Conservation (phyloP, 1,140 invertebrate species). For the Pantala flavescens region DNA sequence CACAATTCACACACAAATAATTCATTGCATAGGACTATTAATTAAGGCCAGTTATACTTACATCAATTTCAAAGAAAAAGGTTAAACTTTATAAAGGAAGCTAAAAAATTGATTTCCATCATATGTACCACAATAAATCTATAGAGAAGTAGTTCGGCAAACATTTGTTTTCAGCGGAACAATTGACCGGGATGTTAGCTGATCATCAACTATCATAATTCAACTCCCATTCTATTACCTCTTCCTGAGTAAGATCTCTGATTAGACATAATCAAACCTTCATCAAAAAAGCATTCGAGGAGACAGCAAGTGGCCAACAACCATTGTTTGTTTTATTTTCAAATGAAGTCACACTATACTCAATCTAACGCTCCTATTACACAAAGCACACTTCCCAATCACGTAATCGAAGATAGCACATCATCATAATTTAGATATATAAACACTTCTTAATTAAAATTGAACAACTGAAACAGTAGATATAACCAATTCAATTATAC, state of each 20-base stretch:
- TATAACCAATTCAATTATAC: neutral
- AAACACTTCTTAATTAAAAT: neutral
- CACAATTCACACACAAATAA: no score
- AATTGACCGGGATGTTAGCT: neutral
- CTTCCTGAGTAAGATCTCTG: neutral
- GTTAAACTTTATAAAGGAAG: no score
- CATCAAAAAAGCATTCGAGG: neutral
- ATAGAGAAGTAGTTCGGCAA: no score
- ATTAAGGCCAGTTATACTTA: no score
- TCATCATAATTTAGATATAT: neutral
- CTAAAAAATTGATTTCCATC: no score
- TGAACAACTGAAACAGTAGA: neutral
- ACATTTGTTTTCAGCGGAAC: no score
- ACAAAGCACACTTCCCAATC: neutral
- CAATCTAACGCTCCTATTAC: slow-evolving; percentile 1
- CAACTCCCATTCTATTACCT: neutral
- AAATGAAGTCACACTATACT: neutral
- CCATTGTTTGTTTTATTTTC: neutral
- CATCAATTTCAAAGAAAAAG: no score
- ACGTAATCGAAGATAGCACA: neutral
- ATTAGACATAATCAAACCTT: neutral
- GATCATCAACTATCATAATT: neutral
- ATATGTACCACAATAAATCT: no score
- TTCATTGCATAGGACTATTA: no score
- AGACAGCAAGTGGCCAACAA: slow-evolving; percentile 4